A percentile compares a stretch with the other conserved stretches of the same genome.
Evolutionary conservation across 2,888 invertebrate genomes (phyloP).

Genomic region (Lysandra bellargus): DNA sequence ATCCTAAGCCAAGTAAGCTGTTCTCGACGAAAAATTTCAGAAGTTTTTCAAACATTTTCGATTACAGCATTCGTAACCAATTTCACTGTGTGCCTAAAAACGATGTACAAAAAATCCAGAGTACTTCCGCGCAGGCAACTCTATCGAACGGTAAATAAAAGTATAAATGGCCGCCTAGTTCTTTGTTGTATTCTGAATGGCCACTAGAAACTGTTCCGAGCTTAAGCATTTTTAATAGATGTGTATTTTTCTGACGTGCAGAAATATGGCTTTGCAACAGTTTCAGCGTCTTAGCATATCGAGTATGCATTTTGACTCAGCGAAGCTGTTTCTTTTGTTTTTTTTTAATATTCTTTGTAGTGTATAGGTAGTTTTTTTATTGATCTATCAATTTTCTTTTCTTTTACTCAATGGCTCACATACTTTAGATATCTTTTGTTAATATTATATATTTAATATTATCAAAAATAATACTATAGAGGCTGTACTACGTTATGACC

Average conservation of each 20-base stretch:
- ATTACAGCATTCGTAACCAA: neutral
- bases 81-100: neutral
- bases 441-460: no score
- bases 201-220: conserved; percentile 19
- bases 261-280: conserved; percentile 1
- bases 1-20: no score
- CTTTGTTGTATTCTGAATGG: conserved; percentile 24
- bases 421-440: no score
- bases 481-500: no score
- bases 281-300: neutral
- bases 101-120: neutral
- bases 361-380: neutral
- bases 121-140: conserved; percentile 10
- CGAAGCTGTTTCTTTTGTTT: neutral
- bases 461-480: no score
- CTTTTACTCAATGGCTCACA: no score
- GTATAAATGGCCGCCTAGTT: conserved; percentile 3
- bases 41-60: neutral
- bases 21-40: neutral
- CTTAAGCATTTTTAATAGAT: conserved; percentile 18
- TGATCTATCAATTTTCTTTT: no score
- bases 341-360: neutral
- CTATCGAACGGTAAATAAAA: conserved; percentile 24
- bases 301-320: neutral
- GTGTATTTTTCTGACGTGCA: conserved; percentile 12